Evolutionary conservation across 2,888 invertebrate species (phyloP).

Genomic region (Polydrusus tereticollis): DNA sequence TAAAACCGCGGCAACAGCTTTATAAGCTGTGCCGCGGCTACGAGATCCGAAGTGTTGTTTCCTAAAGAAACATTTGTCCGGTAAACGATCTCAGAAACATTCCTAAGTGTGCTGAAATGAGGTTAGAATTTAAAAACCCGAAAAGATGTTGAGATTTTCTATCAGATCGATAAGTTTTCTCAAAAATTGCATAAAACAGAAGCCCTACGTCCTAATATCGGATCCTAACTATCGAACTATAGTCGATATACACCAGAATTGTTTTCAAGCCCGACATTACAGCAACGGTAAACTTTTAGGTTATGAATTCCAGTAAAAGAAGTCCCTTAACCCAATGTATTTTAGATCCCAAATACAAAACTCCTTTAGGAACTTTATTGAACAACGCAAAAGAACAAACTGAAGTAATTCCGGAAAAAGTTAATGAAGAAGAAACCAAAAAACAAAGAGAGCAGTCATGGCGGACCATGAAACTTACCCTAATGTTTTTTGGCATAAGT

Average conservation of each 20-base stretch:
- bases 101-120: constrained; percentile 23
- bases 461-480: constrained; percentile 63
- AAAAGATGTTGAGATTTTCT: constrained; percentile 54
- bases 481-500: constrained; percentile 72
- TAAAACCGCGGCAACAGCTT: no score
- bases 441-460: constrained; percentile 61
- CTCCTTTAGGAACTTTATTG: constrained; percentile 55
- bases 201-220: constrained; percentile 46
- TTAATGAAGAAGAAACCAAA: constrained; percentile 57
- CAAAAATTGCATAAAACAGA: constrained; percentile 51
- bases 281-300: constrained; percentile 39
- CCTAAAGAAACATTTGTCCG: no score
- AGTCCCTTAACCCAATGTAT: constrained; percentile 1
- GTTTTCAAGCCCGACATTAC: constrained; percentile 33
- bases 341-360: constrained; percentile 48
- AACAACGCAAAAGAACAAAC: constrained; percentile 51
- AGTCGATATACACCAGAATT: constrained; percentile 49
- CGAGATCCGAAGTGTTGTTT: no score
- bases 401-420: constrained; percentile 50
- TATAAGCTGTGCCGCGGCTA: no score
- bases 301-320: constrained; percentile 45
- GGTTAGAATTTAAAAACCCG: constrained; percentile 16
- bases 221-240: constrained; percentile 45
- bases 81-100: not conserved
- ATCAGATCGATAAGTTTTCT: constrained; percentile 50